Evolutionary conservation across 2,888 invertebrate species (phyloP).

Genomic region (Leucophora obtusa): DNA sequence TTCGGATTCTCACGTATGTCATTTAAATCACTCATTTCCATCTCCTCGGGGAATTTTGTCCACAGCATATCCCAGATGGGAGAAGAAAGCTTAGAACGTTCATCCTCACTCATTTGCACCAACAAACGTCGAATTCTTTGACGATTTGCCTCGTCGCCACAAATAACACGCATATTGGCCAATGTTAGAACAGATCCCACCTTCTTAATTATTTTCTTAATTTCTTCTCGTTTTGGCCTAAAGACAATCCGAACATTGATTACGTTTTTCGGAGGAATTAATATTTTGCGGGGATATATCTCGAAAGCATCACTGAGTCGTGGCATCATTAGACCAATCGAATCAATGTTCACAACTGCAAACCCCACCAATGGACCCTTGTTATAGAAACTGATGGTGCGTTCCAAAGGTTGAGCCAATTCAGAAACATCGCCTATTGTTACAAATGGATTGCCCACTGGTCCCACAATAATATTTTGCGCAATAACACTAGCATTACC

Average conservation of each 20-base stretch:
- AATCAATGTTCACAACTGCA: constrained; percentile 75
- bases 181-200: constrained; percentile 76
- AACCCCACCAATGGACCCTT: constrained; percentile 81
- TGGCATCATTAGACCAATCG: constrained; percentile 73
- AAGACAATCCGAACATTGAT: constrained; percentile 78
- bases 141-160: constrained; percentile 80
- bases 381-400: constrained; percentile 80
- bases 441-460: constrained; percentile 81
- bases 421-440: constrained; percentile 81
- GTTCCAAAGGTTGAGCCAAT: constrained; percentile 77
- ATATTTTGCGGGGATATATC: constrained; percentile 78
- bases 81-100: constrained; percentile 70
- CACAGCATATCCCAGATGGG: constrained; percentile 71
- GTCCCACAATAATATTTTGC: constrained; percentile 80
- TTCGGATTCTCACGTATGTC: constrained; percentile 72
- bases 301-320: constrained; percentile 73
- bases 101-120: constrained; percentile 69
- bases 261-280: constrained; percentile 78
- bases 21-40: constrained; percentile 69
- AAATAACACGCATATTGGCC: constrained; percentile 79
- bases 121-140: constrained; percentile 75
- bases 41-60: constrained; percentile 72
- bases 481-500: constrained; percentile 80
- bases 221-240: constrained; percentile 79
- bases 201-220: constrained; percentile 76